Conservation (phyloP, 2,113 vertebrate species). For the Centropus bengalensis region DNA sequence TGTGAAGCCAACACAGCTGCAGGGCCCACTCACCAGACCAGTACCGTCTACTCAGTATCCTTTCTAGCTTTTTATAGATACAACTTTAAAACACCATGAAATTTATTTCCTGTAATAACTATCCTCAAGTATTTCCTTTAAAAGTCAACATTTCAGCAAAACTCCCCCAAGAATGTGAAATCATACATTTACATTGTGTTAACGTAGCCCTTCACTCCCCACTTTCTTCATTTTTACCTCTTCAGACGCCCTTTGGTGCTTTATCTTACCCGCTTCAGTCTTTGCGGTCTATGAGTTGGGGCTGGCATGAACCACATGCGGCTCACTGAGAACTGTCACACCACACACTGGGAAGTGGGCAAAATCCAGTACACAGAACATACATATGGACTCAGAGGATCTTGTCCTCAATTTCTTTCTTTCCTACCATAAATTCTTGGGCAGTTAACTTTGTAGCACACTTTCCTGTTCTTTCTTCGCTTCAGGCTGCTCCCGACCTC, state of each 20-base stretch:
- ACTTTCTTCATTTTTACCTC: not conserved
- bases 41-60: constrained; percentile 63
- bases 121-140: constrained; percentile 71
- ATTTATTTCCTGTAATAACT: constrained; percentile 70
- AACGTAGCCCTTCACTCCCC: not conserved
- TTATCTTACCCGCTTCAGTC: not conserved
- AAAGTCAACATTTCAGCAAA: constrained; percentile 41
- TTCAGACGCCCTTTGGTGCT: not conserved
- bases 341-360: fast-evolving
- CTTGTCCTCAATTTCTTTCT: not conserved
- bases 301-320: fast-evolving
- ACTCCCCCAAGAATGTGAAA: not conserved
- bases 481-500: not conserved
- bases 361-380: not conserved
- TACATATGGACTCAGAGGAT: fast-evolving
- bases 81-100: constrained; percentile 64
- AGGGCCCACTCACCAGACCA: constrained; percentile 48
- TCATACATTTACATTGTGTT: not conserved
- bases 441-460: not conserved
- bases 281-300: fast-evolving
- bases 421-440: not conserved
- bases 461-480: not conserved
- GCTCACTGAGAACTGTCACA: not conserved
- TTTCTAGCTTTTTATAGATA: constrained; percentile 75
- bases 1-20: constrained; percentile 77